These are phyloP conservation scores for Drosophila formosana DNA, from an alignment of 2,888 invertebrate species.

Conservation along the genomic window DNA sequence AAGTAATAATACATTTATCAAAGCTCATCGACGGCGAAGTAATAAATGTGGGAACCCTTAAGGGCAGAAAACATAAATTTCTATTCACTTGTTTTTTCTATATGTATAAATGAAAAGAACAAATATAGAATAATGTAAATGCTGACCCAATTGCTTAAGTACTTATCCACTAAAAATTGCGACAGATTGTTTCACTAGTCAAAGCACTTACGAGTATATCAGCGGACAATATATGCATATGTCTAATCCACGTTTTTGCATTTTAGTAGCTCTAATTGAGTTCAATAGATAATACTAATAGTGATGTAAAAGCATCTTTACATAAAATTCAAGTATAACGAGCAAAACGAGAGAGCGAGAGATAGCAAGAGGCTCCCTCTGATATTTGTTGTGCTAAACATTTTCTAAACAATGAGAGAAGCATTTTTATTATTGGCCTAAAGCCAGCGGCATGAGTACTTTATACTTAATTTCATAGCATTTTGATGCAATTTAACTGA, in stretches of 20 bases:
- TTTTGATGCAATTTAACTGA: neutral
- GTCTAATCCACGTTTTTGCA: slow-evolving; percentile 47
- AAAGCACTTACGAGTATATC: slow-evolving; percentile 2
- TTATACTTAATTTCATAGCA: slow-evolving; percentile 26
- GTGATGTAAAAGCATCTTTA: slow-evolving; percentile 68
- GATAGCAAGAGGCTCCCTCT: slow-evolving; percentile 21
- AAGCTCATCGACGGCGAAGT: too few relatives aligned
- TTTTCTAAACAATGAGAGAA: slow-evolving; percentile 77
- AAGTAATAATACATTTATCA: too few relatives aligned
- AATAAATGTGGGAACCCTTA: too few relatives aligned
- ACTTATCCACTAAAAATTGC: slow-evolving; percentile 75
- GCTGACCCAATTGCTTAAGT: slow-evolving; percentile 53
- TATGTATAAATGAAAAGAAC: slow-evolving; percentile 85
- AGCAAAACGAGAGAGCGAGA: slow-evolving; percentile 20
- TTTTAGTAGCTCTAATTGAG: slow-evolving; percentile 14
- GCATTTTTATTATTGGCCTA: slow-evolving; percentile 19
- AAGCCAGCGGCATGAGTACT: slow-evolving; percentile 29
- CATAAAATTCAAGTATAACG: slow-evolving; percentile 55
- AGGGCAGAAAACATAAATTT: too few relatives aligned
- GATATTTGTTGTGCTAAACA: slow-evolving; percentile 80
- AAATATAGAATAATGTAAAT: slow-evolving; percentile 40
- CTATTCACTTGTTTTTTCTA: slow-evolving; percentile 75
- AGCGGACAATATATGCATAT: slow-evolving; percentile 19
- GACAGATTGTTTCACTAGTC: slow-evolving; percentile 7
- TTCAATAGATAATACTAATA: slow-evolving; percentile 20